A percentile compares a stretch with the other conserved stretches of the same genome.
Evolutionary conservation across 2,888 invertebrate species (phyloP).

Genomic region (Drosophila hawaiiensis): DNA sequence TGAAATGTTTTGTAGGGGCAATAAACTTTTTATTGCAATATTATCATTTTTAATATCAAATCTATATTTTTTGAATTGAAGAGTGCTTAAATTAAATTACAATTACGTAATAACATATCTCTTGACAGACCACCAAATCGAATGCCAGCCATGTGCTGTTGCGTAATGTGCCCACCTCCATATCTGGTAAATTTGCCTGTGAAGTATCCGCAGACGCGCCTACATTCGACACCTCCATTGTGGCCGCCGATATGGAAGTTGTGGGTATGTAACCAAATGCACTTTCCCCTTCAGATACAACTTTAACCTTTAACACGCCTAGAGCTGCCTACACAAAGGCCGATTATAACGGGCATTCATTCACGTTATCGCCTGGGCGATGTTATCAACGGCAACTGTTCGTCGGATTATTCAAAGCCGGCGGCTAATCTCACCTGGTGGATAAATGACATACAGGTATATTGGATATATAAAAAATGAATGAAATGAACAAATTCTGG

Average conservation of each 20-base stretch:
- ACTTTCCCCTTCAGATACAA: conserved; percentile 11
- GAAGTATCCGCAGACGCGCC: conserved; percentile 85
- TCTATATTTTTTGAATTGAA: conserved; percentile 2
- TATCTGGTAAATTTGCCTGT: conserved; percentile 84
- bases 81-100: conserved; percentile 7
- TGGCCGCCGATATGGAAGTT: conserved; percentile 84
- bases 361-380: conserved; percentile 86
- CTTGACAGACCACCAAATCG: conserved; percentile 80
- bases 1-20: neutral
- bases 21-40: neutral
- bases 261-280: conserved; percentile 77
- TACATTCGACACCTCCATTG: conserved; percentile 84
- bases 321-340: conserved; percentile 86
- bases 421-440: conserved; percentile 87
- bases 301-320: neutral
- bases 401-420: conserved; percentile 87
- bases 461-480: neutral
- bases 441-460: conserved; percentile 86
- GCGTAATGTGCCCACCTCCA: conserved; percentile 82
- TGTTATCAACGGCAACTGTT: conserved; percentile 86
- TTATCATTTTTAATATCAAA: neutral
- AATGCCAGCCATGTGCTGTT: conserved; percentile 84
- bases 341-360: conserved; percentile 86
- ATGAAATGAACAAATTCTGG: no score
- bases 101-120: neutral